Conservation (phyloP, 2,888 invertebrate species). For the Tenthredo distinguenda region DNA sequence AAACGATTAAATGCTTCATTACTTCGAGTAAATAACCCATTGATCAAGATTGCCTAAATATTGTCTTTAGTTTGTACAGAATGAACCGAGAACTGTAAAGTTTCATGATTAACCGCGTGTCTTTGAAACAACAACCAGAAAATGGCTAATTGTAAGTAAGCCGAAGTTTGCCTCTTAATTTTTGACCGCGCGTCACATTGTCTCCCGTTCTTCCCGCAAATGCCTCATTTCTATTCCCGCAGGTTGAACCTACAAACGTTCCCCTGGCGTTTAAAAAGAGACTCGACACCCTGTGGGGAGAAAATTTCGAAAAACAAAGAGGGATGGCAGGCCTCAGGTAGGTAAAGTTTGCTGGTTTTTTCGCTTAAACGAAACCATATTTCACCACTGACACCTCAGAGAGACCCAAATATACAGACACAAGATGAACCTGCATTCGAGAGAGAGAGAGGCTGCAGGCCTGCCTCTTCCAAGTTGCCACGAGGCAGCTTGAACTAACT, state of each 20-base stretch:
- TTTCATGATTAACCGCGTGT: neutral
- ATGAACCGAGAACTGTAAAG: constrained; percentile 22
- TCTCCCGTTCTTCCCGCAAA: constrained; percentile 4
- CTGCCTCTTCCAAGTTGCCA: constrained; percentile 16
- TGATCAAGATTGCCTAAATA: neutral
- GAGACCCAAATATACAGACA: constrained; percentile 38
- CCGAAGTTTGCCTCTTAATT: neutral
- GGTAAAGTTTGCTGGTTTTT: constrained; percentile 32
- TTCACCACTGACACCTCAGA: constrained; percentile 51
- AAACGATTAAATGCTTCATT: neutral
- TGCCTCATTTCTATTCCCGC: neutral
- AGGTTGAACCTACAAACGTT: neutral
- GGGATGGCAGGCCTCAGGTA: constrained; percentile 30
- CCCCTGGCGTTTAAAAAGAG: constrained; percentile 32
- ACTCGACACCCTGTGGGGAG: constrained; percentile 19
- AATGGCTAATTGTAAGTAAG: neutral
- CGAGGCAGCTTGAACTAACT: constrained; percentile 17
- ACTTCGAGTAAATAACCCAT: neutral
- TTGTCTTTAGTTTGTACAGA: neutral
- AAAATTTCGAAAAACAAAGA: constrained; percentile 53
- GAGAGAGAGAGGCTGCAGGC: neutral
- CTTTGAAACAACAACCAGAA: constrained; percentile 18
- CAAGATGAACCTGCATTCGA: neutral
- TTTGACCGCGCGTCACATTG: constrained; percentile 5
- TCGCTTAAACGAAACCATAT: constrained; percentile 50